Base-by-base conservation (phyloP, 2,797 vertebrate genomes). In the Atherinosoma microstoma region DNA sequence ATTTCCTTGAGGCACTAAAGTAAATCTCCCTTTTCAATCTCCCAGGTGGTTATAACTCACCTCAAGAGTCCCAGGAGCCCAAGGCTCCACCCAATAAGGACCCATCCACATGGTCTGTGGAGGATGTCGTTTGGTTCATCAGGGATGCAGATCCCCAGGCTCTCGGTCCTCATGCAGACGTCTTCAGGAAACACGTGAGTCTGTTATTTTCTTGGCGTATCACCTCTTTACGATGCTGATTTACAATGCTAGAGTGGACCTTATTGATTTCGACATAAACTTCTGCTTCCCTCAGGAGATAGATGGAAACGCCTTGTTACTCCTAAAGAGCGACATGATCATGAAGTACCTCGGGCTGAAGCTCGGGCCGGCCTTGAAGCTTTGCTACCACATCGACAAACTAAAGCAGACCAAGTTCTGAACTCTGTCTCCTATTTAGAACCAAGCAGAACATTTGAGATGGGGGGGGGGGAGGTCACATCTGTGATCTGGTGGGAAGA, bases 331-430 rank as follows among this genome's bases (percentile, higher is more conserved):
- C 5, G 97, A 98, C 91, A 96, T 98, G 96, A 95, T 98, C 88
- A 99, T 97, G 97, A 98, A 98, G 90, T 97, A 99, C 89, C 92
- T 98, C 59, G 97, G 96, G 75, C 95, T 98, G 93, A 99, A 98
- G 93, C 91, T 97, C 84, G 97, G 96, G 58, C 97, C 97, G 0
- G 96, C 97, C 0, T 84, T 98, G 93, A 98, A 98, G 89, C 95
- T 97, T 68, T 98, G 97, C 90, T 96, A 96, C 93, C 96, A 98
- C 90, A 98, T 98, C n/a, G 97, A 98, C 90, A 98, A 97, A 84
- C 95, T 98, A 91, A 98, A 97, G 94, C 96, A 97, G 93, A 87
- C 91, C 61, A 98, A 98, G 91, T 97, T 97, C 92, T 98, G 91
- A 96, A 67, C 64, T 29, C 30, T 36, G 3, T 38, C 2, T 8